Evolutionary conservation across 1,140 invertebrate genomes (phyloP), one percentile per base, ranked within the genome.

Genomic region (Drosophila auraria): DNA sequence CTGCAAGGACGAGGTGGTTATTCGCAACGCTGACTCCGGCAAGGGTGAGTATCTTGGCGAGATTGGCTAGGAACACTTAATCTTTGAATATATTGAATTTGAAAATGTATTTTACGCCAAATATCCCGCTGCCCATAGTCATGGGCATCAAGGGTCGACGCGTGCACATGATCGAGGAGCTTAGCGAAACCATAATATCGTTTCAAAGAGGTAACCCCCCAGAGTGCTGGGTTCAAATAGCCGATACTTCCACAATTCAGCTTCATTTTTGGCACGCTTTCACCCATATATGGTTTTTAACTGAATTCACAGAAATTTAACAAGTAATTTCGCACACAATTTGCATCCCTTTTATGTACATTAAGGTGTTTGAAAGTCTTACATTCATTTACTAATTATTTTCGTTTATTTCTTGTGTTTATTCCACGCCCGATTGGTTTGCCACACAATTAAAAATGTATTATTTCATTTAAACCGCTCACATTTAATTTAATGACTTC

Each of bases 101-200:
- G 6, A 58, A 57, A 20, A 45, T 68, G 7, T 50, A 20, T 30
- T 95, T 94, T 95, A 36, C 47, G 15, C 36, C 5, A 50, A 58
- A 40, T 27, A 40, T 36, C 14, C 45, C 30, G n/a, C 44, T 38
- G 30, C 63, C 25, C 30, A 23, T 23, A 98, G 98, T 99, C 94
- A 99, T 99, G 98, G 98, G 98, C 95, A 98, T 99, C 95, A 98
- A 98, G 95, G 98, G 98, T 93, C 95, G 98, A 92, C 95, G 98
- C 93, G 98, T 99, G 93, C 98, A 98, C 95, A 97, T 98, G 96
- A 99, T 99, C 93, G 98, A 99, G 95, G 97, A 98, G 94, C 95
- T 99, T 93, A 98, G 97, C 95, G 97, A 98, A 94, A 99, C 98
- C 90, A 97, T 99, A 94, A 98, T 99, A 95, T 98, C 97, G 93